These are phyloP conservation scores for Myocastor coypus DNA, from an alignment of 2,113 vertebrate species.

Conservation along the genomic window DNA sequence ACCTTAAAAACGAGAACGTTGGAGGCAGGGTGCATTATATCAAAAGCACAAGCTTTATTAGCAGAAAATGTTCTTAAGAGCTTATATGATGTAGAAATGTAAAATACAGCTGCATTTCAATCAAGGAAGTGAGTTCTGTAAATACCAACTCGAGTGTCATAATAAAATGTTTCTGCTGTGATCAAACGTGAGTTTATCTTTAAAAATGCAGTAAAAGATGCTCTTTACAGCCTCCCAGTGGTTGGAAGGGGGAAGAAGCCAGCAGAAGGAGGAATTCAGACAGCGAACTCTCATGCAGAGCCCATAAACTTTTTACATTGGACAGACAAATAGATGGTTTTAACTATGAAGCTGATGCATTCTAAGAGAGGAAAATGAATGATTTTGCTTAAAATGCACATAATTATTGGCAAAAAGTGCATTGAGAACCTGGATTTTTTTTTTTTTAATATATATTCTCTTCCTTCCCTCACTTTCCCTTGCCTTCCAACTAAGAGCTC, in stretches of 20 bases:
- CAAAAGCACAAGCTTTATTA: background rate
- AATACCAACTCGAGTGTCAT: conserved; percentile 65
- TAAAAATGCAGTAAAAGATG: conserved; percentile 53
- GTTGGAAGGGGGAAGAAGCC: conserved; percentile 58
- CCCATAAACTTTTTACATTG: conserved; percentile 64
- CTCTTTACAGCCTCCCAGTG: conserved; percentile 88
- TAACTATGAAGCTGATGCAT: background rate
- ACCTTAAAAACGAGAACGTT: background rate
- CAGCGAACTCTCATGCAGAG: background rate
- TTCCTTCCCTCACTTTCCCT: background rate
- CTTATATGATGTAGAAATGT: background rate
- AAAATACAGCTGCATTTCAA: conserved; percentile 1
- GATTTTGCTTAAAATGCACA: background rate
- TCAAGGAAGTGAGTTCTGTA: conserved; percentile 37
- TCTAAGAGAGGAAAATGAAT: conserved; percentile 1
- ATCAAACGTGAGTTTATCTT: conserved; percentile 54
- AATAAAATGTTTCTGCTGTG: conserved; percentile 69
- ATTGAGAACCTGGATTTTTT: background rate
- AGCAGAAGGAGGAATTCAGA: background rate
- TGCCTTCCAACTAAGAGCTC: background rate
- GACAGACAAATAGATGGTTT: conserved; percentile 44
- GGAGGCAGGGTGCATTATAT: background rate
- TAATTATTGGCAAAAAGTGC: background rate
- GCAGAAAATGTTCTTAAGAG: background rate
- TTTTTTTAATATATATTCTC: background rate